Conservation (phyloP, 2,888 invertebrate species). For the Operophtera brumata region DNA sequence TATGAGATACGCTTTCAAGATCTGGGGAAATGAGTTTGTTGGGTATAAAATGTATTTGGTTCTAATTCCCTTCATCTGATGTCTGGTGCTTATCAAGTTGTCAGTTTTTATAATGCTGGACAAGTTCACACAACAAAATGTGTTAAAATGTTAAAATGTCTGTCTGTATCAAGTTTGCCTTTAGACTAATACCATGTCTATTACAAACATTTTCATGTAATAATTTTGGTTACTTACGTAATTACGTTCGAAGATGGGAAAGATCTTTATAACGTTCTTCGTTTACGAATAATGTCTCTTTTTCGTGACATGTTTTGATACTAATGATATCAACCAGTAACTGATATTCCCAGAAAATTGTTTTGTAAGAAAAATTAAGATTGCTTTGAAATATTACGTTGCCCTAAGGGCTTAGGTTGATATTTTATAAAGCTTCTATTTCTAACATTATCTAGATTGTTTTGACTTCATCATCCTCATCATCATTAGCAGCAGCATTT, state of each 20-base stretch:
- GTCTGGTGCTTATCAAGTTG: constrained; percentile 30
- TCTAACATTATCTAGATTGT: too few relatives aligned
- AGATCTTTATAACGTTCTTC: neutral
- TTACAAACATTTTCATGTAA: constrained; percentile 9
- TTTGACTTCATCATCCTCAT: too few relatives aligned
- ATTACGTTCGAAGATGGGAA: neutral
- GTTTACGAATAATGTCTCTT: neutral
- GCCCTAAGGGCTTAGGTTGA: too few relatives aligned
- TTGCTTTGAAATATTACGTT: too few relatives aligned
- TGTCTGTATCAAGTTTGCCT: constrained; percentile 19
- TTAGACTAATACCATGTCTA: neutral
- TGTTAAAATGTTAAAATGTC: too few relatives aligned
- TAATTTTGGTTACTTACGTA: neutral
- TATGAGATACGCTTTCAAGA: constrained; percentile 7
- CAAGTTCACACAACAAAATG: too few relatives aligned
- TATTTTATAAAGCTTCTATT: too few relatives aligned
- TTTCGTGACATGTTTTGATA: neutral
- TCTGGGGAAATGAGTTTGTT: neutral
- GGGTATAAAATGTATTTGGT: neutral
- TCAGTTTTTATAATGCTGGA: too few relatives aligned
- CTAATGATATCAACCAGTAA: too few relatives aligned
- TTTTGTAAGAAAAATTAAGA: too few relatives aligned
- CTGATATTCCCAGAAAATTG: too few relatives aligned
- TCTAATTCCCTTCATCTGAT: constrained; percentile 16
- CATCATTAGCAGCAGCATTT: too few relatives aligned